These are phyloP conservation scores for Araneus ventricosus DNA, from an alignment of 1,140 invertebrate genomes.

Conservation along the genomic window DNA sequence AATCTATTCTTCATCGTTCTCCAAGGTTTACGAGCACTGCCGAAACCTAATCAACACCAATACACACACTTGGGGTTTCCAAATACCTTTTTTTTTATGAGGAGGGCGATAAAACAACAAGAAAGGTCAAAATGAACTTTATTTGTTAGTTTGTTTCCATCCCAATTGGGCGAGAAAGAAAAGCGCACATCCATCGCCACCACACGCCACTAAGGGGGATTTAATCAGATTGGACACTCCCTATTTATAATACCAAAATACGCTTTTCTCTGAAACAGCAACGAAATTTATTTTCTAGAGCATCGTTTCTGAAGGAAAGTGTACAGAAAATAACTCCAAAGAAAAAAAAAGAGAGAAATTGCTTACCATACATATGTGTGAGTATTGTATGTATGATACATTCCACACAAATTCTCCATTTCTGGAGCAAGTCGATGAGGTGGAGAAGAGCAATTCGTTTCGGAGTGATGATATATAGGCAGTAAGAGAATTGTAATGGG, in stretches of 20 bases:
- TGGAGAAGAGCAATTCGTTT: conserved; percentile 48
- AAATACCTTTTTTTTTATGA: neutral
- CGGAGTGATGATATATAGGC: conserved; percentile 42
- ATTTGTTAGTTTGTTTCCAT: neutral
- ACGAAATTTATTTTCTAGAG: conserved; percentile 42
- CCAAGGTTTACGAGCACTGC: no score
- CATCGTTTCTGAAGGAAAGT: neutral
- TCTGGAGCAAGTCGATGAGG: neutral
- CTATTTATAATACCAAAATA: conserved; percentile 31
- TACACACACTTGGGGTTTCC: neutral
- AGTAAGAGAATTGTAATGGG: conserved; percentile 56
- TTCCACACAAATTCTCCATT: neutral
- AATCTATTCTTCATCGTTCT: no score
- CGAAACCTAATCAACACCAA: no score
- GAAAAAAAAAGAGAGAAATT: neutral
- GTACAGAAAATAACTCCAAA: neutral
- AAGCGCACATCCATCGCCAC: neutral
- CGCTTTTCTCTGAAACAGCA: neutral
- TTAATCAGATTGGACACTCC: conserved; percentile 37
- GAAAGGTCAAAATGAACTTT: neutral
- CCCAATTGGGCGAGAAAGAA: neutral
- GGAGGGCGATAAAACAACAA: neutral
- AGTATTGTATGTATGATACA: neutral
- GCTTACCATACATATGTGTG: neutral
- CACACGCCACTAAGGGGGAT: neutral